phyloP scores from a whole-genome alignment of 2,888 invertebrate genomes.

The Drosophila aldrichi region DNA sequence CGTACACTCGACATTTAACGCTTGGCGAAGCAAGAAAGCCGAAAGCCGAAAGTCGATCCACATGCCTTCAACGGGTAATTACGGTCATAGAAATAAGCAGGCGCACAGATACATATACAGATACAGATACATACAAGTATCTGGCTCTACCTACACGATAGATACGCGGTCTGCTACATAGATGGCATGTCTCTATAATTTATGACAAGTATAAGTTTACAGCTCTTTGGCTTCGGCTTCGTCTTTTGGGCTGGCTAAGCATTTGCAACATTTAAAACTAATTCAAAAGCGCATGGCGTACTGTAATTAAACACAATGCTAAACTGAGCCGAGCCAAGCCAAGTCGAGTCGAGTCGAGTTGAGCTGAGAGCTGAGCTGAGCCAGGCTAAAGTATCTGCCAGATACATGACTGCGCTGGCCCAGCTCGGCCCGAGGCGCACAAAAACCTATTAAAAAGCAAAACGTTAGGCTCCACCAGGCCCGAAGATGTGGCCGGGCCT shows the following conservation, averaged over 20 bases:
- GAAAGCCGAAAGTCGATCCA: conserved; percentile 47
- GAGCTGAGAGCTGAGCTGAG: conserved; percentile 9
- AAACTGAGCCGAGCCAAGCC: conserved; percentile 19
- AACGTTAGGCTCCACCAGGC: conserved; percentile 57
- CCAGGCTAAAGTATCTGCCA: conserved; percentile 62
- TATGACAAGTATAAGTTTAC: conserved; percentile 73
- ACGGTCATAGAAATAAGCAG: conserved; percentile 31
- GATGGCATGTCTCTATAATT: conserved; percentile 60
- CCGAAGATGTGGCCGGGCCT: conserved; percentile 33
- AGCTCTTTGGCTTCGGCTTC: conserved; percentile 33
- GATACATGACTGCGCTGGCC: conserved; percentile 40
- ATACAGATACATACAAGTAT: not conserved
- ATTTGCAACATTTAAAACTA: conserved; percentile 68
- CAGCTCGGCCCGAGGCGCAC: conserved; percentile 49
- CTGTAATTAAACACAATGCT: conserved; percentile 72
- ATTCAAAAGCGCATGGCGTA: conserved; percentile 69
- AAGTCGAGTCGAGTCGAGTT: not conserved
- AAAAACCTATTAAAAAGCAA: conserved; percentile 74
- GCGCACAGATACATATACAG: not conserved
- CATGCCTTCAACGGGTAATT: conserved; percentile 54
- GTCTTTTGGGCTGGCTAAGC: conserved; percentile 23
- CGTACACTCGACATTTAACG: conserved; percentile 49
- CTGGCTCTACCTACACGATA: conserved; percentile 16
- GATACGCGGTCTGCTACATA: conserved; percentile 31
- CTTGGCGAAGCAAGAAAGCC: conserved; percentile 51